A percentile compares a stretch with the other conserved stretches of the same genome.
phyloP scores from a whole-genome alignment of 2,113 vertebrate species.

The Rutilus rutilus region DNA sequence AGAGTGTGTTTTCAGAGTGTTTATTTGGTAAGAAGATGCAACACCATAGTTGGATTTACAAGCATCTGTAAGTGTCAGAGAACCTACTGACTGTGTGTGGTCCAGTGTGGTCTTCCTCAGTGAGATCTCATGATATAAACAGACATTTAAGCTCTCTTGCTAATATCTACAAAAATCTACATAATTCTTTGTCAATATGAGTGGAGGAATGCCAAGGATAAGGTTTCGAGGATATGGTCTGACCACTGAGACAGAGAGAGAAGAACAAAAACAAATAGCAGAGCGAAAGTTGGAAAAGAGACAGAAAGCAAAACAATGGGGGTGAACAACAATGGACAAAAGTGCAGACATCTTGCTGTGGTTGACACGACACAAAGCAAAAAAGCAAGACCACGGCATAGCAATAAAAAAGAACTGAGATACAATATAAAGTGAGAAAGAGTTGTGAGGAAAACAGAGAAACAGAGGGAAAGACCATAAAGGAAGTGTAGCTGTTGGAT shows the following conservation, averaged over 20 bases:
- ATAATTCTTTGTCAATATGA: conserved; percentile 54
- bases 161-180: conserved; percentile 59
- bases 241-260: conserved; percentile 17
- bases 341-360: neutral
- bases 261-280: neutral
- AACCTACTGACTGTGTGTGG: conserved; percentile 6
- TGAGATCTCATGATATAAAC: conserved; percentile 15
- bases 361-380: neutral
- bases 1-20: conserved; percentile 18
- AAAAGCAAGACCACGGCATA: neutral
- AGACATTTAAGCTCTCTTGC: conserved; percentile 34
- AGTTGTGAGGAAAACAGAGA: neutral
- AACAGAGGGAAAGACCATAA: conserved; percentile 27
- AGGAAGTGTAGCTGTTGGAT: conserved; percentile 1
- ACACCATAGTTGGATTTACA: neutral
- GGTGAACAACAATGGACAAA: conserved; percentile 1
- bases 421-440: neutral
- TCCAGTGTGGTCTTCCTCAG: neutral
- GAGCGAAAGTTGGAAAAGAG: neutral
- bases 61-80: conserved; percentile 6
- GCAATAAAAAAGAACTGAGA: neutral
- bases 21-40: conserved; percentile 4
- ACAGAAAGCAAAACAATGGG: conserved; percentile 3
- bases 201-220: conserved; percentile 43
- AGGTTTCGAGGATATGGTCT: neutral